Base-by-base conservation (phyloP, 2,888 invertebrate genomes). In the Isotomurus palustris region DNA sequence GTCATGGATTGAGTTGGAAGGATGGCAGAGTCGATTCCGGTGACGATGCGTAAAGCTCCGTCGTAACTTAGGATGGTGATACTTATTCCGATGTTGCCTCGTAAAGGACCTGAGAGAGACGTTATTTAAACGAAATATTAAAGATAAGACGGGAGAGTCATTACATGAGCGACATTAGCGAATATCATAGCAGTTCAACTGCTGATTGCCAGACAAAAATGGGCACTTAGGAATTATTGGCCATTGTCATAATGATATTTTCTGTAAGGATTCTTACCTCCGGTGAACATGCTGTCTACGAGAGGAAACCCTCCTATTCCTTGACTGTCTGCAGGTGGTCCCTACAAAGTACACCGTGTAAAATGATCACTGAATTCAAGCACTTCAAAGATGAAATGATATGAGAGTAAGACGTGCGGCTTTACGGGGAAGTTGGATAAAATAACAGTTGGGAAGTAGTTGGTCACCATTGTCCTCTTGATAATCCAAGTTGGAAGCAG, bases 71-170 rank as follows among this genome's bases (percentile, higher is more conserved):
- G 40, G 25, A 69, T 66, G n/a, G 64, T 64, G 12, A 69, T 56
- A 44, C 64, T 64, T 19, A 69, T 67, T 14, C 68, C 67, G 65
- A n/a, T n/a, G n/a, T n/a, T n/a, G n/a, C n/a, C n/a, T n/a, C n/a
- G 38, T 21, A 27, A 32, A 43, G 40, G 8, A 43, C 2, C 24
- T 48, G 4, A 28, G n/a, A 21, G 4, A 1, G 29, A 35, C n/a
- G n/a, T n/a, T n/a, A n/a, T n/a, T n/a, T n/a, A n/a, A n/a, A n/a
- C n/a, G n/a, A n/a, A n/a, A n/a, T n/a, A n/a, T n/a, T n/a, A n/a
- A n/a, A n/a, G n/a, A n/a, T n/a, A n/a, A n/a, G n/a, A n/a, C n/a
- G n/a, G n/a, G n/a, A n/a, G n/a, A n/a, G n/a, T n/a, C n/a, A n/a
- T n/a, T n/a, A n/a, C n/a, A n/a, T n/a, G n/a, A n/a, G n/a, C n/a